Conservation (phyloP, 2,113 vertebrate species). For the Xiphophorus couchianus region DNA sequence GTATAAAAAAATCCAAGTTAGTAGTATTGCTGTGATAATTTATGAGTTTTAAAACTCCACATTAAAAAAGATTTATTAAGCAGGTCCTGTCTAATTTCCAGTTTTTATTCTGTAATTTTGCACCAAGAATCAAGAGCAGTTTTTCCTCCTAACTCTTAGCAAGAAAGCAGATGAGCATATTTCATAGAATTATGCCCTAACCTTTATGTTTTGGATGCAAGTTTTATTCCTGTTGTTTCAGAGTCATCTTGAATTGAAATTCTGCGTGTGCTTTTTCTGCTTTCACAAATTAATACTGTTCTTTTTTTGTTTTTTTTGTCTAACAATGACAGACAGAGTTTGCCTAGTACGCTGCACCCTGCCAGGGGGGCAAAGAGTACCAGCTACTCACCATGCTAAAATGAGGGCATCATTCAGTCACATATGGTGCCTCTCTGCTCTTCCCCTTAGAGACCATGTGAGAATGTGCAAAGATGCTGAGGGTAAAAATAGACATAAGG, state of each 20-base stretch:
- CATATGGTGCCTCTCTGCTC: conserved; percentile 28
- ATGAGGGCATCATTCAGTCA: conserved; percentile 33
- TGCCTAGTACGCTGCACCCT: not conserved
- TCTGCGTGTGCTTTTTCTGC: not conserved
- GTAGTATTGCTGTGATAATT: no score
- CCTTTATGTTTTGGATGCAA: no score
- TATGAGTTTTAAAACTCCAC: no score
- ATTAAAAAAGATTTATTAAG: no score
- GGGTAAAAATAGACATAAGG: conserved; percentile 62
- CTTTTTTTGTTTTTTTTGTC: not conserved
- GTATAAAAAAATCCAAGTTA: no score
- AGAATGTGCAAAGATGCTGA: conserved; percentile 31
- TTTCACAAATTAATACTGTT: conserved; percentile 15
- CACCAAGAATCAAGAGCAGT: no score
- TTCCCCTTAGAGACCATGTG: conserved; percentile 43
- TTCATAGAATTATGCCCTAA: no score
- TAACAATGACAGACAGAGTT: not conserved
- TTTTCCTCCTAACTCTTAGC: no score
- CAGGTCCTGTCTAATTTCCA: no score
- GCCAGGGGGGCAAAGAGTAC: conserved; percentile 22
- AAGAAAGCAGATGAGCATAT: no score
- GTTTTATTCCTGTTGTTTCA: no score
- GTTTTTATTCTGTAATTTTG: no score
- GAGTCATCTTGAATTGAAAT: not conserved
- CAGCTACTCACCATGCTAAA: conserved; percentile 15